Evolutionary conservation across 2,888 invertebrate species (phyloP).

Genomic region (Agrochola lota): DNA sequence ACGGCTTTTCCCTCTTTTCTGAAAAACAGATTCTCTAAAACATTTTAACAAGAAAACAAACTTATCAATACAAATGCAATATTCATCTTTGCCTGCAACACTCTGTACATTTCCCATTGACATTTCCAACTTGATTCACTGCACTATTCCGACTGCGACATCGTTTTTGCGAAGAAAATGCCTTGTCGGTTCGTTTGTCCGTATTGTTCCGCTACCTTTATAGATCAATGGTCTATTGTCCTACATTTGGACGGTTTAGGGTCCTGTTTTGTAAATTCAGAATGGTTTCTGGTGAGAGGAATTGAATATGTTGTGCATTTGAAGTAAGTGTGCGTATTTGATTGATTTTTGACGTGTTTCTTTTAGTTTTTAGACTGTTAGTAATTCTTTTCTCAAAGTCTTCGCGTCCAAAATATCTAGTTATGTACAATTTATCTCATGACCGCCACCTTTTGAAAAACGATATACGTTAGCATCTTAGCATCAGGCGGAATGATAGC

Average conservation of each 20-base stretch:
- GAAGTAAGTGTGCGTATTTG: neutral
- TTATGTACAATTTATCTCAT: neutral
- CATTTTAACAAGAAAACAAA: neutral
- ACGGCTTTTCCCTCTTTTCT: too few species aligned
- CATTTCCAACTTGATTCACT: constrained; percentile 53
- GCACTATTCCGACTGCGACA: constrained; percentile 46
- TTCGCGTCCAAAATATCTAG: neutral
- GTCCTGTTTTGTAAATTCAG: constrained; percentile 20
- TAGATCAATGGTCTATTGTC: constrained; percentile 65
- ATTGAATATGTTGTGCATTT: constrained; percentile 15
- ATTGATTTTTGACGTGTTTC: neutral
- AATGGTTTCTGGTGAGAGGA: neutral
- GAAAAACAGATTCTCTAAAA: neutral
- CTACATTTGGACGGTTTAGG: constrained; percentile 54
- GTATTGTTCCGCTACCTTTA: constrained; percentile 59
- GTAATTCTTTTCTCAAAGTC: too few species aligned
- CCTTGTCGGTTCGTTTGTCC: constrained; percentile 60
- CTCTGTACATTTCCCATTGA: constrained; percentile 22
- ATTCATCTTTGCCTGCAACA: neutral
- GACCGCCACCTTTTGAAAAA: neutral
- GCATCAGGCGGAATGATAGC: neutral
- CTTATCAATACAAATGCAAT: constrained; percentile 1
- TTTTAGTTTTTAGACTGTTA: neutral
- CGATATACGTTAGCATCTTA: neutral
- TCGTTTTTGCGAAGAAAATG: constrained; percentile 55